A percentile compares a stretch with the other conserved stretches of the same genome.
Evolutionary conservation across 2,113 vertebrate species (phyloP).

Genomic region (Sterrhoptilus dennistouni): DNA sequence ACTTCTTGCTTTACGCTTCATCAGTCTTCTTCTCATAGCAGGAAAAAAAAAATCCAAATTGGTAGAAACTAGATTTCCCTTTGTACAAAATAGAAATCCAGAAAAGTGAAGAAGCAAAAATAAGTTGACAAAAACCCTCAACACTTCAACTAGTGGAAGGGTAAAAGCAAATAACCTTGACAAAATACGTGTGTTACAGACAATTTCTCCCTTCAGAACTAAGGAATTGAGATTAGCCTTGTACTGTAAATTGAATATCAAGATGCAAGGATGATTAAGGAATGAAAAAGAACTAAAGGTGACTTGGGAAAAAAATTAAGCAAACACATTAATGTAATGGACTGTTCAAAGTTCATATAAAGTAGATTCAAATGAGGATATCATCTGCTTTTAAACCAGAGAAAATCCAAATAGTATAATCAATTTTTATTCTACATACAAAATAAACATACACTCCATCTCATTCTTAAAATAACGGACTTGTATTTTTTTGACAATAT

Average conservation of each 20-base stretch:
- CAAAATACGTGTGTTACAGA: accelerated
- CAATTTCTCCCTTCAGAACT: neutral
- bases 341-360: neutral
- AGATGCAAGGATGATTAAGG: neutral
- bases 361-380: neutral
- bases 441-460: neutral
- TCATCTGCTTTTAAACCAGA: neutral
- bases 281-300: neutral
- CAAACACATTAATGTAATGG: neutral
- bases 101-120: neutral
- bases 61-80: neutral
- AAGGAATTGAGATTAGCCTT: neutral
- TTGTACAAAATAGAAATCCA: neutral
- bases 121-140: neutral
- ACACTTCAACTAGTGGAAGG: neutral
- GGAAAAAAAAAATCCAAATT: neutral
- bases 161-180: neutral
- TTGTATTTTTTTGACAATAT: neutral
- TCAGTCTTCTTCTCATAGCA: neutral
- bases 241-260: neutral
- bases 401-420: neutral
- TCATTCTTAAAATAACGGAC: neutral
- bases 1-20: neutral
- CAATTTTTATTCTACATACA: neutral
- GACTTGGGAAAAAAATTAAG: neutral